These are phyloP conservation scores for Camponotus fellah DNA, from an alignment of 2,888 invertebrate genomes.

Conservation along the genomic window DNA sequence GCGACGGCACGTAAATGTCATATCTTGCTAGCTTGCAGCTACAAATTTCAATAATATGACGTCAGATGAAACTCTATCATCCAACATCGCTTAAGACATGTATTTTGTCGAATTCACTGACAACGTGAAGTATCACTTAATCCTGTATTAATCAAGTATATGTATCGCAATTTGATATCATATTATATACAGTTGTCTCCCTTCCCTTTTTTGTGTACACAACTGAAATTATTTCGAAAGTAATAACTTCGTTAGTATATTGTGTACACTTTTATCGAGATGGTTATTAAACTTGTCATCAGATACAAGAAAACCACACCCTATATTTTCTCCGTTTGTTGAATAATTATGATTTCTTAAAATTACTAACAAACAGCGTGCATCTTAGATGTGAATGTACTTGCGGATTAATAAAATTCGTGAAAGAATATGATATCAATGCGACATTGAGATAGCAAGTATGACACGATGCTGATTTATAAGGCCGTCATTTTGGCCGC, in stretches of 20 bases:
- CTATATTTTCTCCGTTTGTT: not conserved
- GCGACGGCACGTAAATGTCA: conserved; percentile 17
- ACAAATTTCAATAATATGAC: conserved; percentile 44
- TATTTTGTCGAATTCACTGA: no score
- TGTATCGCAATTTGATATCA: not conserved
- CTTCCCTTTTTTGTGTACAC: not conserved
- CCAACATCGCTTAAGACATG: not conserved
- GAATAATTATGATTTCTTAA: not conserved
- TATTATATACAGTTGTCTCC: not conserved
- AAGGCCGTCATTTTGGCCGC: conserved; percentile 30
- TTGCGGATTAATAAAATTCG: conserved; percentile 2
- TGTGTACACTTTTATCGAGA: not conserved
- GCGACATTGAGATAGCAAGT: conserved; percentile 29
- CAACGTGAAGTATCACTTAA: not conserved
- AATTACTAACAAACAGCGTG: not conserved
- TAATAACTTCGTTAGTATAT: not conserved
- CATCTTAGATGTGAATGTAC: not conserved
- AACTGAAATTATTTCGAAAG: not conserved
- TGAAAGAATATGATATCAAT: conserved; percentile 2
- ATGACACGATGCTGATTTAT: conserved; percentile 29
- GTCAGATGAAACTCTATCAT: not conserved
- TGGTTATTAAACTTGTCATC: not conserved
- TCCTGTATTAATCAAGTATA: not conserved
- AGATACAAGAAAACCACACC: not conserved
- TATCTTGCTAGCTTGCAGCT: conserved; percentile 21